Conservation (phyloP, 2,113 vertebrate species). For the Passer montanus region DNA sequence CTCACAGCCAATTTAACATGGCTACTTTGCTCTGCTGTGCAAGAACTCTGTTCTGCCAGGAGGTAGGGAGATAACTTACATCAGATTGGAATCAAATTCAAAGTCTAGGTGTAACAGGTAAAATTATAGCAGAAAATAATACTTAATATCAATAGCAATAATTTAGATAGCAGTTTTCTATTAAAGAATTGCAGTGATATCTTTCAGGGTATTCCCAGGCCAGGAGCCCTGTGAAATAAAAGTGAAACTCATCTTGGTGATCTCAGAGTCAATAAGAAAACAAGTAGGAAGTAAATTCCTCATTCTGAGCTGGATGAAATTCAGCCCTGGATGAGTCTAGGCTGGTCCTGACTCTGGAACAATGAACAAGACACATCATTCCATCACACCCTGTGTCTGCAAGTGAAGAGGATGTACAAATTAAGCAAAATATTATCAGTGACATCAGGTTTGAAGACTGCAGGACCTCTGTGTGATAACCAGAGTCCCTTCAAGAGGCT, state of each 20-base stretch:
- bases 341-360: not conserved
- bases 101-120: not conserved
- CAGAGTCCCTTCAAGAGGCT: rapidly evolving
- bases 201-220: not conserved
- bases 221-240: not conserved
- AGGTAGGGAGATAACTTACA: not conserved
- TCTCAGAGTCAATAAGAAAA: not conserved
- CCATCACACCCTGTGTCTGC: not conserved
- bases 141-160: not conserved
- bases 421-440: not conserved
- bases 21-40: not conserved
- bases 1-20: not conserved
- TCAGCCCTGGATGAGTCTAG: not conserved
- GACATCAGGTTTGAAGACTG: not conserved
- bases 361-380: not conserved
- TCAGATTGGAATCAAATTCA: not conserved
- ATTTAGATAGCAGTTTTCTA: not conserved
- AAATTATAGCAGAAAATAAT: not conserved
- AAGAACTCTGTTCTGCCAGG: not conserved
- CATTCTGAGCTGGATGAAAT: not conserved
- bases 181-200: not conserved
- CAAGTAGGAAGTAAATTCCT: not conserved
- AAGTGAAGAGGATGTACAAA: not conserved
- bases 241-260: not conserved
- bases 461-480: not conserved